phyloP scores from a whole-genome alignment of 2,797 vertebrate genomes.

The Luscinia luscinia region DNA sequence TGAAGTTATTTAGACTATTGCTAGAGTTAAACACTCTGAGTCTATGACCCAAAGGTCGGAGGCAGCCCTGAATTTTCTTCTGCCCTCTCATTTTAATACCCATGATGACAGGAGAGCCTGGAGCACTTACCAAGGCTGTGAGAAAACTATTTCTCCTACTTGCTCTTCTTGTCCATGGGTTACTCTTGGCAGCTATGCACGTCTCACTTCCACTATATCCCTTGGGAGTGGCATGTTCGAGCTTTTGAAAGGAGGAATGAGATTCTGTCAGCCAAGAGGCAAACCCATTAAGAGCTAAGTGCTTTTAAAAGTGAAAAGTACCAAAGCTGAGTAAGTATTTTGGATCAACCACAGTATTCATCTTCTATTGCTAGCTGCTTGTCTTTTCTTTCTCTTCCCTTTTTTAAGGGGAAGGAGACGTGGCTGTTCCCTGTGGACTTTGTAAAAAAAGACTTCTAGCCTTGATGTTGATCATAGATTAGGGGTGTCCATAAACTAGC shows the following conservation, averaged over 20 bases:
- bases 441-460: not conserved
- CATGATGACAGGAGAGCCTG: not conserved
- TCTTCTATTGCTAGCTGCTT: not conserved
- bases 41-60: not conserved
- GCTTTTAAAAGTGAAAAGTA: constrained; percentile 19
- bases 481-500: not conserved
- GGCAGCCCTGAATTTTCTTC: not conserved
- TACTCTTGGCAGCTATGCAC: not conserved
- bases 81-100: not conserved
- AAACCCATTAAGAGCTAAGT: not conserved
- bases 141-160: constrained; percentile 12
- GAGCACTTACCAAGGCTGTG: not conserved
- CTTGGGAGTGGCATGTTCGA: not conserved
- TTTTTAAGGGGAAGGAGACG: constrained; percentile 27
- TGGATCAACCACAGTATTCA: not conserved
- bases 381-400: constrained; percentile 7
- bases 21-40: not conserved
- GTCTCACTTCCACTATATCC: not conserved
- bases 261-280: not conserved
- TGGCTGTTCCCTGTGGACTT: not conserved
- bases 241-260: constrained; percentile 16
- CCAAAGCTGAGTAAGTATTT: constrained; percentile 13
- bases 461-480: not conserved
- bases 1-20: not conserved
- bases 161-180: constrained; percentile 4